Evolutionary conservation across 2,797 vertebrate genomes (phyloP), one percentile per base, ranked within the genome.

Genomic region (Acipenser ruthenus): DNA sequence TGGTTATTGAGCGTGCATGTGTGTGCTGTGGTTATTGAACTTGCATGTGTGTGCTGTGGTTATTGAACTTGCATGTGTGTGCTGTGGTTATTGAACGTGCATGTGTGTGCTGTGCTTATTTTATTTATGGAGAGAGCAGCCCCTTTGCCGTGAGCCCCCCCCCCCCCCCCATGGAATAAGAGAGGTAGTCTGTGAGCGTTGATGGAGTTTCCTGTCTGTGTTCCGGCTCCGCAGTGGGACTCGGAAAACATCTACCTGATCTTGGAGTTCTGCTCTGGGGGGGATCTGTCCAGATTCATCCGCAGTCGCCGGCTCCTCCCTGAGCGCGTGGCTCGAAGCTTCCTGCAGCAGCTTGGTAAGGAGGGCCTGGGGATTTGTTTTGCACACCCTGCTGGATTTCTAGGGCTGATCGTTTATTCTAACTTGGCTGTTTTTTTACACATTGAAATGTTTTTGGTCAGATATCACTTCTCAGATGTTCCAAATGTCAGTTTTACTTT

Each of bases 191-290:
- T 50, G 50, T 15, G 51, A 64, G 7, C 52, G 63, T 13, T 47
- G n/a, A 55, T 6, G 51, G 8, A 61, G 7, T 12, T 66, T 8
- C 64, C 47, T 68, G 1, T 1, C 8, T 65, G 11, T 48, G 5
- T 9, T 7, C n/a, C 3, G 67, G 49, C 59, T 75, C 58, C 0
- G 7, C 79, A 99, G 97, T 99, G 97, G 97, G 93, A 98, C 86
- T 84, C 72, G 1, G 91, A 96, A 51, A 90, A 98, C 76, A 98
- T 99, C 82, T 98, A 96, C 80, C 83, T 99, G 77, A 97, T 99
- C 79, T 86, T 98, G 91, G 97, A 99, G 74, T 99, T 94, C 88
- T 98, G 95, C 0, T 94, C 95, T 0, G 95, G 94, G 0, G 95
- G 97, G 0, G 95, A 99, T 70, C 86, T 99, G 2, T 99, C 95